Evolutionary conservation across 2,797 vertebrate genomes (phyloP).

Genomic region (Phalloptychus januarius): DNA sequence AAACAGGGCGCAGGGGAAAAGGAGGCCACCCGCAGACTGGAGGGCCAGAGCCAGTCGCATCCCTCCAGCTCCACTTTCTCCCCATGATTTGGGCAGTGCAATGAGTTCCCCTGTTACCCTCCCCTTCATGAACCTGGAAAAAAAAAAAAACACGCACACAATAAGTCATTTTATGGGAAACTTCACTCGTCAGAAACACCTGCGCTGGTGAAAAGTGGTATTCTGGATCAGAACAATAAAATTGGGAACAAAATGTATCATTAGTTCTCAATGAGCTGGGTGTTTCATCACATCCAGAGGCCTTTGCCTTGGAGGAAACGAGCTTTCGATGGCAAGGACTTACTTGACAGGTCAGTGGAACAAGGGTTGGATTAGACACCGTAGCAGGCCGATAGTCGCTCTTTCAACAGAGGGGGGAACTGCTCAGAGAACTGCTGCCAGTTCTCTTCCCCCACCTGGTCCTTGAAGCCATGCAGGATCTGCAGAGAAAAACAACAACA

Average conservation of each 20-base stretch:
- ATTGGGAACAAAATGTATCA: constrained; percentile 75
- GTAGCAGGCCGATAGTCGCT: constrained; percentile 92
- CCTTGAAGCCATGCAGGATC: constrained; percentile 97
- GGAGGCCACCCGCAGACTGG: constrained; percentile 56
- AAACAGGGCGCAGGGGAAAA: constrained; percentile 64
- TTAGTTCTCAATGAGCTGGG: constrained; percentile 73
- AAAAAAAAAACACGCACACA: background rate
- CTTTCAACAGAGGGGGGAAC: constrained; percentile 93
- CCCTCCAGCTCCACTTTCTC: constrained; percentile 73
- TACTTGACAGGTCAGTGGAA: constrained; percentile 78
- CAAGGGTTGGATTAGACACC: constrained; percentile 84
- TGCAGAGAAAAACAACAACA: constrained; percentile 40
- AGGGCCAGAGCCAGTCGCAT: constrained; percentile 64
- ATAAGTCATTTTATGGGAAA: background rate
- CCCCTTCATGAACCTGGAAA: constrained; percentile 84
- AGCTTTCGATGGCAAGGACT: background rate
- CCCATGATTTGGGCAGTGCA: constrained; percentile 86
- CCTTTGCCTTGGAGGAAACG: background rate
- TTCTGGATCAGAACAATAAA: constrained; percentile 54
- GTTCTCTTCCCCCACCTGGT: constrained; percentile 95
- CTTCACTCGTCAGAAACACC: background rate
- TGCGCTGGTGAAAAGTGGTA: background rate
- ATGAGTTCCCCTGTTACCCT: constrained; percentile 86
- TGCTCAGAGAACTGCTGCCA: constrained; percentile 98
- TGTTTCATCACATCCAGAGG: constrained; percentile 71